Evolutionary conservation across 2,888 invertebrate species (phyloP).

Genomic region (Rhopalosiphum nymphaeae): DNA sequence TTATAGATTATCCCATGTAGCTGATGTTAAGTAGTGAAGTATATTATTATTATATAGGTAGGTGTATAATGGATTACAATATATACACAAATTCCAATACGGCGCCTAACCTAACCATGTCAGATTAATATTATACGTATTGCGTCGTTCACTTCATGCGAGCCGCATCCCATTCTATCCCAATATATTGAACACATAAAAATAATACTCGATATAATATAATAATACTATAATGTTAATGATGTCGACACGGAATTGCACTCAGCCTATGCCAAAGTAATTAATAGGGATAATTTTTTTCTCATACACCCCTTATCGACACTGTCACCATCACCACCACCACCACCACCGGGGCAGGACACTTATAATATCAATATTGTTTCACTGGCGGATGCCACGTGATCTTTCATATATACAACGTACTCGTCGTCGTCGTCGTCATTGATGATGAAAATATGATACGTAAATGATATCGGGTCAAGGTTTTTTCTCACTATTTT

Average conservation of each 20-base stretch:
- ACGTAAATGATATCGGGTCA: not conserved
- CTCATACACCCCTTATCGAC: not conserved
- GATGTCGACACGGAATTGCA: not conserved
- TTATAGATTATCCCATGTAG: not conserved
- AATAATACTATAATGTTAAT: not conserved
- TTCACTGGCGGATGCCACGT: not conserved
- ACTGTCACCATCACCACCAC: not conserved
- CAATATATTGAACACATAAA: not conserved
- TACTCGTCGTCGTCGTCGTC: not conserved
- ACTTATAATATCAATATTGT: not conserved
- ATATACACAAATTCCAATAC: not conserved
- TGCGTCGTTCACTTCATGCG: not conserved
- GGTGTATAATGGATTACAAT: not conserved
- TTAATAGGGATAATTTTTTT: not conserved
- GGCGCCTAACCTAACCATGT: not conserved
- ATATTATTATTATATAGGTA: not conserved
- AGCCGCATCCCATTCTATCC: not conserved
- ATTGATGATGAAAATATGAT: not conserved
- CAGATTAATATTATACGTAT: not conserved
- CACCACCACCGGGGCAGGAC: not conserved
- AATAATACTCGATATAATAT: not conserved
- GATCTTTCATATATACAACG: not conserved
- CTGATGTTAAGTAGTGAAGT: not conserved
- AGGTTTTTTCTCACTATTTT: not conserved
- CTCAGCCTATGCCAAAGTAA: not conserved